phyloP scores from a whole-genome alignment of 2,113 vertebrate genomes.

The Oryzias curvinotus region DNA sequence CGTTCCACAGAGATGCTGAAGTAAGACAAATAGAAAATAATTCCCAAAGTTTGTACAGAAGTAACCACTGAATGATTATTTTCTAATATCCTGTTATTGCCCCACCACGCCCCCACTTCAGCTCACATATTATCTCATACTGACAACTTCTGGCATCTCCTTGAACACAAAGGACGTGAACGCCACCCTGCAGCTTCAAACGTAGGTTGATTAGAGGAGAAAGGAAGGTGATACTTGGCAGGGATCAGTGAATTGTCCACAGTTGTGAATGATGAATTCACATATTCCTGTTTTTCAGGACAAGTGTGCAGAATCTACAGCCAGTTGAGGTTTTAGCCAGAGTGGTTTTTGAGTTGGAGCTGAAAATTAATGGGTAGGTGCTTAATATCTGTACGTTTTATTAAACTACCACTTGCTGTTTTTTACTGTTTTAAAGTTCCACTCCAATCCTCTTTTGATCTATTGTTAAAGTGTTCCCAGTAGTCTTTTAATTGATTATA shows the following conservation, averaged over 20 bases:
- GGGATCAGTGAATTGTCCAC: neutral
- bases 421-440: too few species aligned
- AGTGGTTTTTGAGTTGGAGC: constrained; percentile 88
- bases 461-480: too few species aligned
- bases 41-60: neutral
- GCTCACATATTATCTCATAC: constrained; percentile 86
- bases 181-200: constrained; percentile 83
- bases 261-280: neutral
- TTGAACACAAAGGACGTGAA: constrained; percentile 83
- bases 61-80: neutral
- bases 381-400: neutral
- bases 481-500: too few species aligned
- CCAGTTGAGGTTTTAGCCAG: constrained; percentile 82
- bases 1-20: constrained; percentile 86
- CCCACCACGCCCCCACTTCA: constrained; percentile 48
- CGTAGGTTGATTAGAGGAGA: constrained; percentile 47
- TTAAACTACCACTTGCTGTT: too few species aligned
- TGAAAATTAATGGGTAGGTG: constrained; percentile 86
- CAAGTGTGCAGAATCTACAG: constrained; percentile 84
- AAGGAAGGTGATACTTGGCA: neutral
- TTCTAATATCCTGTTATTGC: constrained; percentile 1
- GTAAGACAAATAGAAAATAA: constrained; percentile 69
- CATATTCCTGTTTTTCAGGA: constrained; percentile 72
- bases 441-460: too few species aligned
- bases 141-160: constrained; percentile 84